Evolutionary conservation across 2,113 vertebrate genomes (phyloP), one percentile per base, ranked within the genome.

Genomic region (Solea senegalensis): DNA sequence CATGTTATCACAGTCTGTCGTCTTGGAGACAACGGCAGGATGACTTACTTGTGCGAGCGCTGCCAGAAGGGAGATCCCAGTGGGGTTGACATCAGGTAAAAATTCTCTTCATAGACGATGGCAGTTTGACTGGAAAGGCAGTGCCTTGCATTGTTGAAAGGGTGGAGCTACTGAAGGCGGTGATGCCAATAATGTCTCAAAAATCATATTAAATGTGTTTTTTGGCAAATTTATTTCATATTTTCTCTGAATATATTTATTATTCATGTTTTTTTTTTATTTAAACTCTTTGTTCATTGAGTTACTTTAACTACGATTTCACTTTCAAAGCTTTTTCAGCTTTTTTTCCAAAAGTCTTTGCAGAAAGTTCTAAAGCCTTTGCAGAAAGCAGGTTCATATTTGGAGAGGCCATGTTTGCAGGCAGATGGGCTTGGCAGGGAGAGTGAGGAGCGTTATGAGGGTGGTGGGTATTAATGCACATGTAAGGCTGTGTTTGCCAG

Each of bases 31-130:
- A 90, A 93, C 13, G 87, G 88, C 80, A 95, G 98, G 84, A 96
- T 98, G 95, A 98, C 97, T 6, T 98, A 97, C 88, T 97, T 97
- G 91, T 99, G 97, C 70, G 83, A 92, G 48, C 85, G 0, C 0
- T 99, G 98, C 81, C 98, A 99, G 78, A 94, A 89, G 13, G 90
- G 51, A 1, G 92, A 95, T 85, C 93, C 95, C 61, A 89, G 91
- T 39, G 76, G 90, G 60, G 69, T 94, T 65, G 90, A 85, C 69
- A 21, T 91, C 60, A 86, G 96, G 98, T 98, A 93, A n/a, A 74
- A 61, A 26, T 55, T 72, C 63, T 66, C 1, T 21, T 21, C 46
- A 34, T 11, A 58, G 64, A 44, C 34, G 27, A 52, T 64, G 53
- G 41, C 52, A 54, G 41, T 66, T 60, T 69, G 69, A 71, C 65